A percentile compares a stretch with the other conserved stretches of the same genome.
Evolutionary conservation across 2,888 invertebrate genomes (phyloP).

Genomic region (Noctua comes): DNA sequence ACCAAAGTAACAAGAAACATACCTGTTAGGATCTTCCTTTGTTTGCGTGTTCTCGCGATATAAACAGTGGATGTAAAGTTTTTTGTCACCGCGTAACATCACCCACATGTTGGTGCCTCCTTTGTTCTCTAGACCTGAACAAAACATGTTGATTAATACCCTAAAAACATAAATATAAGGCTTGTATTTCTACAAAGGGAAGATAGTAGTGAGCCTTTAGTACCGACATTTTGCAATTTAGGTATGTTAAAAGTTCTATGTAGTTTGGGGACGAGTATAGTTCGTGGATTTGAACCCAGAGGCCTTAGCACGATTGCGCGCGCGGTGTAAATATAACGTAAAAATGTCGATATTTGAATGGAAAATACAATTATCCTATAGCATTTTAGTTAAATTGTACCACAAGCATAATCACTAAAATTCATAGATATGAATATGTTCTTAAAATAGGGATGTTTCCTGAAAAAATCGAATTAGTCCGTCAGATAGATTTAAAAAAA

Average conservation of each 20-base stretch:
- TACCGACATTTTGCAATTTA: too few species aligned
- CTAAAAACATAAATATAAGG: background rate
- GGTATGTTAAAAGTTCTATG: background rate
- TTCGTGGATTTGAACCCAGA: too few species aligned
- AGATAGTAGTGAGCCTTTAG: background rate
- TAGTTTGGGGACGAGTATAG: background rate
- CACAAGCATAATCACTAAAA: too few species aligned
- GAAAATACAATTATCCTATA: too few species aligned
- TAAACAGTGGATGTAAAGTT: constrained; percentile 68
- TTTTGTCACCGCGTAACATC: constrained; percentile 53
- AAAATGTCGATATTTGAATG: too few species aligned
- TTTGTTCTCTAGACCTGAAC: constrained; percentile 67
- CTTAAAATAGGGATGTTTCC: too few species aligned
- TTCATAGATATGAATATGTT: too few species aligned
- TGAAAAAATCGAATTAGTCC: too few species aligned
- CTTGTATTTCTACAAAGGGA: background rate
- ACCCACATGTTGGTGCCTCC: constrained; percentile 65
- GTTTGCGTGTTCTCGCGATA: constrained; percentile 59
- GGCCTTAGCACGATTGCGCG: too few species aligned
- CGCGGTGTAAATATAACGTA: too few species aligned
- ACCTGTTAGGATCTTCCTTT: constrained; percentile 59
- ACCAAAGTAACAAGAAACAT: constrained; percentile 45
- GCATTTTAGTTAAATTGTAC: too few species aligned
- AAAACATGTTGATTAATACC: constrained; percentile 15
- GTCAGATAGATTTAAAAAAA: too few species aligned